Percentiles rank a stretch among this genome's conserved stretches.
Conservation (phyloP, 1,140 invertebrate genomes). For the Caenorhabditis elegans region DNA sequence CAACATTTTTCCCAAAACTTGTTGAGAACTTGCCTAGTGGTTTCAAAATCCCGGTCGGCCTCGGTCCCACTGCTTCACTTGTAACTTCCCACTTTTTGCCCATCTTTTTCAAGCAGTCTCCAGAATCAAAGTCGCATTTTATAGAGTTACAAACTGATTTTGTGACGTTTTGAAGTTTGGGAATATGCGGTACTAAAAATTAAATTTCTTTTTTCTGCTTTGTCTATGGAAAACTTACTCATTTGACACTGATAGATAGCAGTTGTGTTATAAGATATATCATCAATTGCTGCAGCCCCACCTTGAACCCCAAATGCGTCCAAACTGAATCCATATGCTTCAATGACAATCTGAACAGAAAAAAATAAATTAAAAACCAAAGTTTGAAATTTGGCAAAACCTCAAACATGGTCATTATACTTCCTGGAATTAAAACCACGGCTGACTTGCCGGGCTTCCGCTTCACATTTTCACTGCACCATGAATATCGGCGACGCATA, state of each 20-base stretch:
- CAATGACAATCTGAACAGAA: slow-evolving; percentile 54
- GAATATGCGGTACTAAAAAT: slow-evolving; percentile 52
- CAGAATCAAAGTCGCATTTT: slow-evolving; percentile 53
- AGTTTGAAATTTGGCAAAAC: slow-evolving; percentile 26
- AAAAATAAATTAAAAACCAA: neutral
- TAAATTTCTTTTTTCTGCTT: neutral
- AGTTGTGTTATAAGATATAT: slow-evolving; percentile 54
- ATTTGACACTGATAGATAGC: slow-evolving; percentile 57
- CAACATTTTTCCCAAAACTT: neutral
- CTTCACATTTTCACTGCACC: slow-evolving; percentile 54
- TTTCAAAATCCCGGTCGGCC: slow-evolving; percentile 48
- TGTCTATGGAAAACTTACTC: slow-evolving; percentile 43
- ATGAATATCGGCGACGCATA: slow-evolving; percentile 48
- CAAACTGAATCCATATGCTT: slow-evolving; percentile 53
- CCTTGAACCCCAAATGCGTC: slow-evolving; percentile 57
- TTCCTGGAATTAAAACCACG: slow-evolving; percentile 54
- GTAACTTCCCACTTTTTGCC: slow-evolving; percentile 48
- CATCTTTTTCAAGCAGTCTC: slow-evolving; percentile 49
- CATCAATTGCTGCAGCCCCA: slow-evolving; percentile 55
- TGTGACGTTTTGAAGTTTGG: slow-evolving; percentile 46
- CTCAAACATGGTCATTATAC: slow-evolving; percentile 52
- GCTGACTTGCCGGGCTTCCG: slow-evolving; percentile 55
- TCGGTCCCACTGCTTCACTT: slow-evolving; percentile 49
- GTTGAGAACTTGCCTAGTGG: slow-evolving; percentile 17
- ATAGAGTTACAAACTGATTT: slow-evolving; percentile 43